Evolutionary conservation across 2,113 vertebrate species (phyloP).

Genomic region (Tychaedon coryphoeus): DNA sequence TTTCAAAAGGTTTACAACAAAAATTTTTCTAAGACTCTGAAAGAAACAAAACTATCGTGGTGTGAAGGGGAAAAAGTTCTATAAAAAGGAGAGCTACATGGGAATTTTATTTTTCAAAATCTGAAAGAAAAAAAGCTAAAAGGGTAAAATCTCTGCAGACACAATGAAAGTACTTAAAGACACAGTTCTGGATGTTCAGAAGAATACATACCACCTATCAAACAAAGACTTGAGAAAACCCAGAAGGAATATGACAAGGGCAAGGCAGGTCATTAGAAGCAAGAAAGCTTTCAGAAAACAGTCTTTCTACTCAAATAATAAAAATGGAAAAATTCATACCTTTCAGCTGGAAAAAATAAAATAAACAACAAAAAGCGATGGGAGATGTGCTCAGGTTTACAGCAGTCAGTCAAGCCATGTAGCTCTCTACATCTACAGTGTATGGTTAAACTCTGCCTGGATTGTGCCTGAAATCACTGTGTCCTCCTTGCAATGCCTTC

Average conservation of each 20-base stretch:
- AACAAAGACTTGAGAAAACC: neutral
- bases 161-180: neutral
- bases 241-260: neutral
- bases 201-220: neutral
- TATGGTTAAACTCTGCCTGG: neutral
- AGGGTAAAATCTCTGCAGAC: neutral
- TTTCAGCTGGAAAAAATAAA: neutral
- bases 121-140: neutral
- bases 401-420: neutral
- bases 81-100: neutral
- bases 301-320: neutral
- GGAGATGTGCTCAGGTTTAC: neutral
- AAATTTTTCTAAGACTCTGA: neutral
- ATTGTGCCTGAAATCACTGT: neutral
- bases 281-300: neutral
- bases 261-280: neutral
- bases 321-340: neutral
- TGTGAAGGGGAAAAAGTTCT: neutral
- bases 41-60: neutral
- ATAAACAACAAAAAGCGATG: neutral
- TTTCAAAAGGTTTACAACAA: neutral
- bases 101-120: neutral
- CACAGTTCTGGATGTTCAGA: neutral
- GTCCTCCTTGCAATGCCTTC: neutral
- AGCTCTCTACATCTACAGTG: fast-evolving